Percentiles rank a stretch among this genome's conserved stretches.
Conservation (phyloP, 2,113 vertebrate genomes). For the Strigops habroptila region DNA sequence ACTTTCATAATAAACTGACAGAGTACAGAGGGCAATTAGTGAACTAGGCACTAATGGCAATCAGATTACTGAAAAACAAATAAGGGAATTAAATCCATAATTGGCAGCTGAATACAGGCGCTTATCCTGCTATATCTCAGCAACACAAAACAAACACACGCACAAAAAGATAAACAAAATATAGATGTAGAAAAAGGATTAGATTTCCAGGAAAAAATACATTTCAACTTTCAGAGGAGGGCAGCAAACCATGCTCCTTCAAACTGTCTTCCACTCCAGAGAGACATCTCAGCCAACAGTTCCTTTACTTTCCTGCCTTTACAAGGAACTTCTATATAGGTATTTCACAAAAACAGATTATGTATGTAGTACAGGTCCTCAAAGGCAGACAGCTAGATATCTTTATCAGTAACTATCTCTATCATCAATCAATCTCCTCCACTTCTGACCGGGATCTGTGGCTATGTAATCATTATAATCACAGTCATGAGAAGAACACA, state of each 20-base stretch:
- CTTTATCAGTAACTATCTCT: not conserved
- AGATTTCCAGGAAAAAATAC: not conserved
- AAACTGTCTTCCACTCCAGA: not conserved
- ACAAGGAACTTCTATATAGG: not conserved
- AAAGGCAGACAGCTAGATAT: not conserved
- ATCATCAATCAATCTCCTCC: not conserved
- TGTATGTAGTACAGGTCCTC: not conserved
- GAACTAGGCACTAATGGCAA: not conserved
- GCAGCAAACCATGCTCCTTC: not conserved
- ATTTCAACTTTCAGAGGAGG: not conserved
- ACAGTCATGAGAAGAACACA: not conserved
- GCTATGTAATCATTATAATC: not conserved
- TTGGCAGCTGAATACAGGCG: not conserved
- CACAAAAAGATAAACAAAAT: not conserved
- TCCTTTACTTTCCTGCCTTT: not conserved
- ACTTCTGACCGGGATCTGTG: not conserved
- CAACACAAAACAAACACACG: not conserved
- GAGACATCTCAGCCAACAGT: not conserved
- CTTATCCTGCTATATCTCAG: not conserved
- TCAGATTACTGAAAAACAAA: conserved; percentile 25
- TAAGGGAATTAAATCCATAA: not conserved
- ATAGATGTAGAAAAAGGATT: accelerated
- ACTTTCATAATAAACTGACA: not conserved
- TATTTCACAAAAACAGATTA: not conserved
- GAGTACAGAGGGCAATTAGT: not conserved